These are phyloP conservation scores for Columbina picui DNA, from an alignment of 2,113 vertebrate genomes.

Conservation along the genomic window DNA sequence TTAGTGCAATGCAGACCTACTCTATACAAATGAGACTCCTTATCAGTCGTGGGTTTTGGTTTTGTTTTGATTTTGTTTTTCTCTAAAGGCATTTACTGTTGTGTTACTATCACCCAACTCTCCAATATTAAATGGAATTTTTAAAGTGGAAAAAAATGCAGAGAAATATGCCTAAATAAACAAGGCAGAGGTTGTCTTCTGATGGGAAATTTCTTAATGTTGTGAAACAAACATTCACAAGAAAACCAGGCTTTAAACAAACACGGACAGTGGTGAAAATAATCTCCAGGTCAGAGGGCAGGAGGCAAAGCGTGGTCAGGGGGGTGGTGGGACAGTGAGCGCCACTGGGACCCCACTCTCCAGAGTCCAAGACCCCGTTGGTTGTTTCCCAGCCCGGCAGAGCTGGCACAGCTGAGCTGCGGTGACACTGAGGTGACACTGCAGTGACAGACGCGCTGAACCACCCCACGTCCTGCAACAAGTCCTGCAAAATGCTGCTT, in stretches of 20 bases:
- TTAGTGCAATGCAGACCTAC: neutral
- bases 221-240: neutral
- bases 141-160: neutral
- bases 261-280: neutral
- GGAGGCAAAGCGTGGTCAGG: neutral
- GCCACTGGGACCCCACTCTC: neutral
- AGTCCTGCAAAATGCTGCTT: neutral
- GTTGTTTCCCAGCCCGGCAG: neutral
- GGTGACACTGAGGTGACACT: too few species aligned
- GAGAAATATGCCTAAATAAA: neutral
- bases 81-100: neutral
- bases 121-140: neutral
- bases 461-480: neutral
- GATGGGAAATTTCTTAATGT: neutral
- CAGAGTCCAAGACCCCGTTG: neutral
- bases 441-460: rapidly evolving
- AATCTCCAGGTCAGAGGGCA: neutral
- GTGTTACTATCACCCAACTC: neutral
- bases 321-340: neutral
- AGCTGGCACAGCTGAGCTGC: neutral
- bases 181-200: neutral
- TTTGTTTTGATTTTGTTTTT: neutral
- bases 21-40: neutral
- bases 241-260: neutral
- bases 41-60: neutral